Conservation (phyloP, 92 coral and sea anemone species). For the Porites divaricata region DNA sequence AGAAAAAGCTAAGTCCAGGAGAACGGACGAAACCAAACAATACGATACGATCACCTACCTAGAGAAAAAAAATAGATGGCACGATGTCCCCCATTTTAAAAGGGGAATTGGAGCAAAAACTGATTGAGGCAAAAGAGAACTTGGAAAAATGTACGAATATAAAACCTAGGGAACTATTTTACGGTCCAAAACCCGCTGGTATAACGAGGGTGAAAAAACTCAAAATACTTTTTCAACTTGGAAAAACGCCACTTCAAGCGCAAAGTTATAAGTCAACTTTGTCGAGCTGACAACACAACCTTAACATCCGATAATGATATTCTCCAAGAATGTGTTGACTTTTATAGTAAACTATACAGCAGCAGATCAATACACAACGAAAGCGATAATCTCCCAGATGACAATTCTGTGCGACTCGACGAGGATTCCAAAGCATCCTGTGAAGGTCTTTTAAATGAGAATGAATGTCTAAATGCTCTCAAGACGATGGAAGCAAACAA, state of each 20-base stretch:
- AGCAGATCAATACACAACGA: too few species aligned
- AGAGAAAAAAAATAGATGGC: neutral
- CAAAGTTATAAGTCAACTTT: neutral
- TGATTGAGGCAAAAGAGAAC: neutral
- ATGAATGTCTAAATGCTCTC: neutral
- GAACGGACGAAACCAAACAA: too few species aligned
- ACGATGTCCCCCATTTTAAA: conserved; percentile 15
- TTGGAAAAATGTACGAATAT: neutral
- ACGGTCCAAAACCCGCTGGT: conserved; percentile 37
- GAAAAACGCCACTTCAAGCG: neutral
- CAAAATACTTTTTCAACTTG: neutral
- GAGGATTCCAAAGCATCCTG: neutral
- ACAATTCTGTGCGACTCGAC: too few species aligned
- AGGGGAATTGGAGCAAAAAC: conserved; percentile 12
- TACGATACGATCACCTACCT: too few species aligned
- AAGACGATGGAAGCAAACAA: neutral
- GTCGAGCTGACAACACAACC: neutral
- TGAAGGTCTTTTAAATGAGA: neutral
- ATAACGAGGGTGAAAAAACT: conserved; percentile 46
- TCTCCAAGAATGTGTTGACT: neutral
- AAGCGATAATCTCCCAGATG: too few species aligned
- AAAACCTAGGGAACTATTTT: conserved; percentile 36
- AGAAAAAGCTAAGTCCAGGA: too few species aligned
- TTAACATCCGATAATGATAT: neutral
- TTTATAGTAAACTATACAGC: neutral